Conservation (phyloP, 2,888 invertebrate genomes). For the Pandemis heparana region DNA sequence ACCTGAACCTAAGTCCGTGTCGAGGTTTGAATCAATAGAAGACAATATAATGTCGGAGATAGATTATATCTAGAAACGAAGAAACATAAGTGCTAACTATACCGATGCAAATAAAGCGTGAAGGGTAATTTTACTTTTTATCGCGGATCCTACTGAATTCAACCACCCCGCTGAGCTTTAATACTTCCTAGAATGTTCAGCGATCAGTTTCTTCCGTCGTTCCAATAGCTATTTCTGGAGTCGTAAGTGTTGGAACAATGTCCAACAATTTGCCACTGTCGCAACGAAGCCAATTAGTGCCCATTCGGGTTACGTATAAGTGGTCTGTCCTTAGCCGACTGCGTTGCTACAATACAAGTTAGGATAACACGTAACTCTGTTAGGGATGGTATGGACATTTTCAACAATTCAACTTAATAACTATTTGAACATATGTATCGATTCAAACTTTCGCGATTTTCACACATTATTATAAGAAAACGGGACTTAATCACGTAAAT, state of each 20-base stretch:
- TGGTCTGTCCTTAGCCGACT: conserved; percentile 57
- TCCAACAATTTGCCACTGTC: conserved; percentile 54
- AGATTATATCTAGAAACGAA: too few species aligned
- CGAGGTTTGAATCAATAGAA: too few species aligned
- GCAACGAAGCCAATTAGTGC: conserved; percentile 58
- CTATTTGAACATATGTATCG: too few species aligned
- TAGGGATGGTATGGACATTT: conserved; percentile 16
- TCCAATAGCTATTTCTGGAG: conserved; percentile 36
- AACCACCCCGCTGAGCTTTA: neutral
- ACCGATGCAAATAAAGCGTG: neutral
- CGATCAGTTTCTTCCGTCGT: conserved; percentile 6
- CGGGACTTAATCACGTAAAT: too few species aligned
- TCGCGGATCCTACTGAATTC: neutral
- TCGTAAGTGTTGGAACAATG: conserved; percentile 43
- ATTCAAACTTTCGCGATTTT: too few species aligned
- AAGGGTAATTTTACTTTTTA: neutral
- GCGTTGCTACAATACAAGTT: conserved; percentile 41
- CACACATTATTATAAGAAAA: too few species aligned
- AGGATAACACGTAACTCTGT: conserved; percentile 15
- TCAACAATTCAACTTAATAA: neutral
- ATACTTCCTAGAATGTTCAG: neutral
- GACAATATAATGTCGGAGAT: too few species aligned
- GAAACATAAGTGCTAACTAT: too few species aligned
- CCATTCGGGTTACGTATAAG: conserved; percentile 50
- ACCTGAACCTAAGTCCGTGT: too few species aligned